These are phyloP conservation scores for Apodemia mormo DNA, from an alignment of 2,888 invertebrate species.

Conservation along the genomic window DNA sequence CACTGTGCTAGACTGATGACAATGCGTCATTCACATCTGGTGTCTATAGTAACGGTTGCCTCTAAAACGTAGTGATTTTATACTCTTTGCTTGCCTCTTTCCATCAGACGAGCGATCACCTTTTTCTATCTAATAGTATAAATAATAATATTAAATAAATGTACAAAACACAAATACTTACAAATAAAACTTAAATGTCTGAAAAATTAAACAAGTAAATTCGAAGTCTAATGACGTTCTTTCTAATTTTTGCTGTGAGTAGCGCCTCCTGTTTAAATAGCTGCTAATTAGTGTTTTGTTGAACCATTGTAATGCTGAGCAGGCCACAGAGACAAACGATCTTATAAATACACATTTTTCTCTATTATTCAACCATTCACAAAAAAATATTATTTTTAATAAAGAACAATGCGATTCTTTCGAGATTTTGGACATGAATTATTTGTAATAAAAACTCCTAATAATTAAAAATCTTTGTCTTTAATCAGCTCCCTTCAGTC, in stretches of 20 bases:
- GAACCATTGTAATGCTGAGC: conserved; percentile 2
- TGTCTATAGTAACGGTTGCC: too few species aligned
- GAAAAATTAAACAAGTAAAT: background rate
- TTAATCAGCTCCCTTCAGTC: background rate
- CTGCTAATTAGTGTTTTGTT: conserved; percentile 5
- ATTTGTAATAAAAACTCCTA: too few species aligned
- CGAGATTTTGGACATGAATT: background rate
- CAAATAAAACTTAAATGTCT: background rate
- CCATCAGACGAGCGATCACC: background rate
- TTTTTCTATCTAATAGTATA: too few species aligned
- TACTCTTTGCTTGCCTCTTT: background rate
- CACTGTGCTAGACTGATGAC: too few species aligned
- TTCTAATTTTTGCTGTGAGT: background rate
- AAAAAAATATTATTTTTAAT: background rate
- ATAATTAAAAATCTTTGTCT: background rate
- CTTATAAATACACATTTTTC: conserved; percentile 13
- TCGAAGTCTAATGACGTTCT: conserved; percentile 2
- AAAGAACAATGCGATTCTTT: background rate
- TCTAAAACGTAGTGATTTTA: too few species aligned
- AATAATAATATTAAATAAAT: background rate
- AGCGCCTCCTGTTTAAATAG: conserved; percentile 1
- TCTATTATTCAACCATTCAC: background rate
- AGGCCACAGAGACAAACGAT: background rate
- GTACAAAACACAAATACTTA: background rate
- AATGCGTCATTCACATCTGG: too few species aligned